These are phyloP conservation scores for Sphaerophoria taeniata DNA, from an alignment of 2,888 invertebrate species.

Conservation along the genomic window DNA sequence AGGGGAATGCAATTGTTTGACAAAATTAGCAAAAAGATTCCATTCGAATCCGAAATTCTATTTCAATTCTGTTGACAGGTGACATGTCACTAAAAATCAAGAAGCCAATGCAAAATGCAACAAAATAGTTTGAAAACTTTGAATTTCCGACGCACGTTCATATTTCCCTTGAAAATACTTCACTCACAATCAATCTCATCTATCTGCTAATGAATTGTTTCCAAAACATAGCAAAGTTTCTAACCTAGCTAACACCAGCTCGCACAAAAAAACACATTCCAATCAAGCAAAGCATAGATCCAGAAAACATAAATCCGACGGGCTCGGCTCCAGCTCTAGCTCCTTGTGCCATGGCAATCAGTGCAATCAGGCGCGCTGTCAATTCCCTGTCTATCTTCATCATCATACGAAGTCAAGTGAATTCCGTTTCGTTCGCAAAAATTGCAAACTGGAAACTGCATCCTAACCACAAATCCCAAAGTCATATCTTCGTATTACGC, in stretches of 20 bases:
- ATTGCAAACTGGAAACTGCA: conserved; percentile 12
- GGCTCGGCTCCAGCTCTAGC: conserved; percentile 2
- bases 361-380: conserved; percentile 43
- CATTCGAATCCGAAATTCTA: not conserved
- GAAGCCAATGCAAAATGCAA: not conserved
- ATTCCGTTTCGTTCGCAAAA: conserved; percentile 20
- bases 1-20: too few species aligned
- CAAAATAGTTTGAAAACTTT: not conserved
- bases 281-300: conserved; percentile 3
- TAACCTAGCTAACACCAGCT: conserved; percentile 9
- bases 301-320: conserved; percentile 19
- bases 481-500: conserved; percentile 53
- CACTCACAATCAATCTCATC: too few species aligned
- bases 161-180: conserved; percentile 16
- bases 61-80: not conserved
- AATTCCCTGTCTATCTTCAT: conserved; percentile 52
- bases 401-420: conserved; percentile 7
- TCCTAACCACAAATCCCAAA: conserved; percentile 46
- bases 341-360: conserved; percentile 34
- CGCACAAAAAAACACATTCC: conserved; percentile 15
- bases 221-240: conserved; percentile 8
- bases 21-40: not conserved
- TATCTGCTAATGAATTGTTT: conserved; percentile 30
- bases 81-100: conserved; percentile 5
- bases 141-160: not conserved